These are phyloP conservation scores for Pseudomugil tenellus DNA, from an alignment of 2,797 vertebrate species.

Conservation along the genomic window DNA sequence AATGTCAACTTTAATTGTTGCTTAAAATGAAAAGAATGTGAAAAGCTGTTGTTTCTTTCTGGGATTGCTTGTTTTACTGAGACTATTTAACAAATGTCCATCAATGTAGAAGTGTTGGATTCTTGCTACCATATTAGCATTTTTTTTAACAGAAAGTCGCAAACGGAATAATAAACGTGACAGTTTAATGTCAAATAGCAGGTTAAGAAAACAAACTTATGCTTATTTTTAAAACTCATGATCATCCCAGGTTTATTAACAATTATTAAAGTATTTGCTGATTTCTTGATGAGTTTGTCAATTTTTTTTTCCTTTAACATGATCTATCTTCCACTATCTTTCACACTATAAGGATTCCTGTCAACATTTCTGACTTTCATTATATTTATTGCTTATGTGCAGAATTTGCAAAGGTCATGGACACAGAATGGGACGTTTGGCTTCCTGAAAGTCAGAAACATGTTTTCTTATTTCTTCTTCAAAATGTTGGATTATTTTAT, in stretches of 20 bases:
- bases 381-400: not conserved
- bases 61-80: constrained; percentile 46
- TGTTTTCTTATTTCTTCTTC: not conserved
- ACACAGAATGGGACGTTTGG: not conserved
- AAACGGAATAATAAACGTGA: not conserved
- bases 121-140: too few species aligned
- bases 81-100: constrained; percentile 28
- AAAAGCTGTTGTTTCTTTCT: constrained; percentile 41
- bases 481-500: not conserved
- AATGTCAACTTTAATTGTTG: constrained; percentile 53
- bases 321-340: not conserved
- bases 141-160: not conserved
- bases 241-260: not conserved
- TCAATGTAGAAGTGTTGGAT: constrained; percentile 2
- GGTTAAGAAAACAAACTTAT: not conserved
- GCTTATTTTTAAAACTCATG: not conserved
- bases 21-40: constrained; percentile 38
- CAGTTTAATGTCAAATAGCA: not conserved
- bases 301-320: not conserved
- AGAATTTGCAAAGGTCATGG: not conserved
- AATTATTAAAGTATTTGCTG: too few species aligned
- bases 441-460: not conserved
- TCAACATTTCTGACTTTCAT: not conserved
- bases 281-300: not conserved
- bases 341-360: not conserved